Conservation (phyloP, 2,113 vertebrate species). For the Circaetus gallicus region DNA sequence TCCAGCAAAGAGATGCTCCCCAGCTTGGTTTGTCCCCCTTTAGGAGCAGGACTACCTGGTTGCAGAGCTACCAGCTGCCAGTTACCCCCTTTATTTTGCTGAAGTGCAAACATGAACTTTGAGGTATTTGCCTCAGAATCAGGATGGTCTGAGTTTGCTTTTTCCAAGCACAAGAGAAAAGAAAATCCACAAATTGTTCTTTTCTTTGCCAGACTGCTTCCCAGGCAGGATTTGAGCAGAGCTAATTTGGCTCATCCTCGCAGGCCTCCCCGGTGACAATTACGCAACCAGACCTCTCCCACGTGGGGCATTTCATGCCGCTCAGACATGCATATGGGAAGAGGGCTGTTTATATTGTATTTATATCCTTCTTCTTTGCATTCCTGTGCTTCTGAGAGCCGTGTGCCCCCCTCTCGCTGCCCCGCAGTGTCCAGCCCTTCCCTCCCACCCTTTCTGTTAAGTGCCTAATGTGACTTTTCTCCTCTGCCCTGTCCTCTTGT, state of each 20-base stretch:
- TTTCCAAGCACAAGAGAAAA: background rate
- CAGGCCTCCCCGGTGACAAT: background rate
- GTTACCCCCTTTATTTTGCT: background rate
- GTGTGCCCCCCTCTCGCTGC: rapidly evolving
- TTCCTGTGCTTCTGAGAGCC: background rate
- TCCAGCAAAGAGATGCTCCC: background rate
- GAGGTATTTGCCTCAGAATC: background rate
- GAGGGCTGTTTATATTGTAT: background rate
- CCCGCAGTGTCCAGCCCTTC: background rate
- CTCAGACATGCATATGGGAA: background rate
- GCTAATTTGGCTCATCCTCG: background rate
- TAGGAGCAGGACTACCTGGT: background rate
- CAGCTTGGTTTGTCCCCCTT: background rate
- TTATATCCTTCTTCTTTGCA: background rate
- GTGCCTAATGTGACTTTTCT: background rate
- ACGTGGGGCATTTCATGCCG: background rate
- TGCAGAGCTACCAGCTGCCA: background rate
- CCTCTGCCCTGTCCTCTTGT: constrained; percentile 23
- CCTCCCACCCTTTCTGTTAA: background rate
- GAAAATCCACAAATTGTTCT: background rate
- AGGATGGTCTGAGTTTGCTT: background rate
- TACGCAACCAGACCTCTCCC: background rate
- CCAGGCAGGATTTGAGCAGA: background rate
- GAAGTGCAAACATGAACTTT: background rate
- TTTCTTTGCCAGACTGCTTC: background rate